Base-by-base conservation (phyloP, 2,113 vertebrate genomes). In the Seriola quinqueradiata region DNA sequence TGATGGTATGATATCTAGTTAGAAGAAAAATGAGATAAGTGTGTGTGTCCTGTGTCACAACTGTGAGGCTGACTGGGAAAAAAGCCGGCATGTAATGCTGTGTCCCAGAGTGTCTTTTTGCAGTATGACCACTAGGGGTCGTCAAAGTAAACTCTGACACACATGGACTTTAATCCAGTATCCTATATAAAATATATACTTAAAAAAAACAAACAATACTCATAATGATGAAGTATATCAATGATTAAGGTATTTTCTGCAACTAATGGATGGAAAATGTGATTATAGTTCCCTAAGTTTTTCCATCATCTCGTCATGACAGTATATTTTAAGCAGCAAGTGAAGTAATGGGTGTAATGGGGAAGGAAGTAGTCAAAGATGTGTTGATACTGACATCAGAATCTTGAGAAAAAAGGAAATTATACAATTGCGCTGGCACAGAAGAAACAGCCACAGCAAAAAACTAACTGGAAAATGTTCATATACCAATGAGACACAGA, bases 361-460 rank as follows among this genome's bases (percentile, higher is more conserved):
- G 9, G 16, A 10, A 69, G 5, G 17, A 50, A 48, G 8, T 2
- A 70, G 3, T 21, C 2, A n/a, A n/a, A n/a, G 0, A 5, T 57
- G 8, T 23, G 54, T 25, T 25, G n/a, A 23, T 57, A 4, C 4
- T 57, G 54, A 25, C 54, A 57, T 25, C 50, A 52, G 7, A 3
- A n/a, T 52, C 10, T 12, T 57, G 12, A 57, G 21, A 50, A 17
- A 66, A 58, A 52, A 5, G 4, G 14, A 64, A 32, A 21, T 38
- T 3, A 2, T 10, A 46, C 4, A 13, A 63, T n/a, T 4, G 4
- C 11, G 11, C 25, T 64, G 16, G 16, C 9, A 55, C 36, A 70
- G 2, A 64, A 28, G 48, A 75, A 66, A 64, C 2, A 23, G 19
- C 14, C 19, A 50, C 1, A 0, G 3, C n/a, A 0, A 12, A 54